Evolutionary conservation across 1,140 invertebrate species (phyloP), one percentile per base, ranked within the genome.

Genomic region (Rhyacophila brunnea): DNA sequence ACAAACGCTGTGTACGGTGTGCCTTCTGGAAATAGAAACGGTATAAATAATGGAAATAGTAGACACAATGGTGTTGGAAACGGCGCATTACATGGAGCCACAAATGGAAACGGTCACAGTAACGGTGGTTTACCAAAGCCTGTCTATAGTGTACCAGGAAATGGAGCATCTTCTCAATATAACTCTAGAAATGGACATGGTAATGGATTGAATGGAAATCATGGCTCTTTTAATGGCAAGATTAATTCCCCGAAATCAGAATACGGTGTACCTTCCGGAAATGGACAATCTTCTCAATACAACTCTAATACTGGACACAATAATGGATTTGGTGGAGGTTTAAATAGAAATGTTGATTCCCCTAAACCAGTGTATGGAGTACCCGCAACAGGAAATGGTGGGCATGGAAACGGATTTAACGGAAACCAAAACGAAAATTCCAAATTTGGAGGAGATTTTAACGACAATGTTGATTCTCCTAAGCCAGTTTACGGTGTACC

Each of bases 41-140:
- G n/a, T n/a, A n/a, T n/a, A n/a, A n/a, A n/a, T 36, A 57, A 61
- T 20, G 28, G 15, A 43, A 63, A 58, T 48, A 49, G 57, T 43
- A 50, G 47, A 6, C 15, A 38, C 11, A 55, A 55, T 20, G 36
- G 44, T 5, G 53, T 53, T 40, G 58, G 58, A 34, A 53, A 53
- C 44, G 43, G 40, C 23, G 9, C 4, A 15, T 40, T n/a, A 5
- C 3, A 28, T 28, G 23, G 23, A 23, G 28, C 45, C 44, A 40
- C 36, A 47, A 52, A 56, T 43, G 38, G 17, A 28, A 53, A 53
- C 17, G 40, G 38, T 44, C 10, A 17, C 15, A 28, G 28, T 19
- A 18, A 5, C 18, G 11, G 6, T 5, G 18, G 11, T 17, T 17
- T 6, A 6, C 9, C 18, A 7, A 45, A 20, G n/a, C 38, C 38